Percentiles rank a stretch among this genome's conserved stretches.
Evolutionary conservation across 1,140 invertebrate species (phyloP).

Genomic region (Galendromus occidentalis): DNA sequence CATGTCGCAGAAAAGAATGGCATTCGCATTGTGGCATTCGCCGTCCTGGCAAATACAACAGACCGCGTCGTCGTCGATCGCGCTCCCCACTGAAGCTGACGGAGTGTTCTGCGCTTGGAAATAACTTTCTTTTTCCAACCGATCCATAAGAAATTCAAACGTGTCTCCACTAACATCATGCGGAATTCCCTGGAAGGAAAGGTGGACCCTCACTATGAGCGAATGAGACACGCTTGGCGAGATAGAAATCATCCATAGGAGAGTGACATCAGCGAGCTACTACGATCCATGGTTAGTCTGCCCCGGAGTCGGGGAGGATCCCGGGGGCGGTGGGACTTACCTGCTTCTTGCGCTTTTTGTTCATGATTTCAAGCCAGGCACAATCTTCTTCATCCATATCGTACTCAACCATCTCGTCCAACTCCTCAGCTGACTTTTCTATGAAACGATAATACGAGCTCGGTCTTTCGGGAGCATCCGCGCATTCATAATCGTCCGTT

Average conservation of each 20-base stretch:
- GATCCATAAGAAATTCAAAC: constrained; percentile 85
- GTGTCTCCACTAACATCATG: constrained; percentile 53
- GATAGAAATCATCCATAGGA: too few species aligned
- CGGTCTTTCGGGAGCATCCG: constrained; percentile 53
- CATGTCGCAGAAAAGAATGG: constrained; percentile 96
- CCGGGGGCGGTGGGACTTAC: background rate
- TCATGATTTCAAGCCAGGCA: background rate
- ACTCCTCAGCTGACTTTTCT: constrained; percentile 77
- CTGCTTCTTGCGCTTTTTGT: constrained; percentile 5
- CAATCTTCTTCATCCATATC: constrained; percentile 78
- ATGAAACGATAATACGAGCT: constrained; percentile 68
- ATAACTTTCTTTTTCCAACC: constrained; percentile 90
- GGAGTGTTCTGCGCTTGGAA: constrained; percentile 51
- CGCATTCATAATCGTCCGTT: constrained; percentile 50
- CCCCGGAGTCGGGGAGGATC: background rate
- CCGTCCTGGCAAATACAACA: constrained; percentile 79
- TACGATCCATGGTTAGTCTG: background rate
- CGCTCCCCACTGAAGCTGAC: constrained; percentile 20
- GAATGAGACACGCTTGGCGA: too few species aligned
- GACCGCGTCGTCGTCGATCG: constrained; percentile 89
- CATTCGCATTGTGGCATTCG: constrained; percentile 90
- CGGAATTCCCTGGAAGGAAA: constrained; percentile 27
- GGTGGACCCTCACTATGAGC: too few species aligned
- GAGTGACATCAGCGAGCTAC: too few species aligned
- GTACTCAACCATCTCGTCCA: constrained; percentile 85